A percentile compares a stretch with the other conserved stretches of the same genome.
Conservation (phyloP, 2,113 vertebrate genomes). For the Sinocyclocheilus rhinocerous region DNA sequence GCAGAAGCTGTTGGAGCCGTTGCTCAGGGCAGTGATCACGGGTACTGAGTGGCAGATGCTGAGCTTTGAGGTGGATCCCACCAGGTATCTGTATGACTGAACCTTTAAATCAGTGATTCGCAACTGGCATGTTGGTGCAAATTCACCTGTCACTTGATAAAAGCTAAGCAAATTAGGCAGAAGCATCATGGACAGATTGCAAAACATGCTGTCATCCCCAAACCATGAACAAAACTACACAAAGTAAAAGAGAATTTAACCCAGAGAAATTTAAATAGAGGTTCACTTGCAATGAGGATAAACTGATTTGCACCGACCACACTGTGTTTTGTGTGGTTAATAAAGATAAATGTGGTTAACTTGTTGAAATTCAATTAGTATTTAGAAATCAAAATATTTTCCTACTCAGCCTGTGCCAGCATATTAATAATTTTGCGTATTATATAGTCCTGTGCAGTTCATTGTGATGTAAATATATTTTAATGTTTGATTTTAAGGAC, state of each 20-base stretch:
- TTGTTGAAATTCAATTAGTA: neutral
- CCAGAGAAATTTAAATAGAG: neutral
- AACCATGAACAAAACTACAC: neutral
- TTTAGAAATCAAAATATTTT: neutral
- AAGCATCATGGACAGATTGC: neutral
- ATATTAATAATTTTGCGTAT: neutral
- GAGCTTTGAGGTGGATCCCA: constrained; percentile 96
- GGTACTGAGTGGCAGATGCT: constrained; percentile 89
- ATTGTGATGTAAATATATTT: neutral
- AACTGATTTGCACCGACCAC: neutral
- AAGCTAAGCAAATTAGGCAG: neutral
- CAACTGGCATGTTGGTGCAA: neutral
- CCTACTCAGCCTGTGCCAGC: neutral
- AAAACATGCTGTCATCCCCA: neutral
- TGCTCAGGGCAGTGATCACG: constrained; percentile 87
- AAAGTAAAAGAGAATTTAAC: neutral
- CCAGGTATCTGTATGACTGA: constrained; percentile 75
- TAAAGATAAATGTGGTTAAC: neutral
- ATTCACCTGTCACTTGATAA: neutral
- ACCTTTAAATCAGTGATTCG: neutral
- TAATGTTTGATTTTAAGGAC: neutral
- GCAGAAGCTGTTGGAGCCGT: constrained; percentile 92
- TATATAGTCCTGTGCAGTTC: too few relatives aligned
- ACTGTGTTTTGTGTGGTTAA: neutral
- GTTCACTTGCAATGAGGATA: neutral